Evolutionary conservation across 2,797 vertebrate genomes (phyloP).

Genomic region (Gambelia wislizenii): DNA sequence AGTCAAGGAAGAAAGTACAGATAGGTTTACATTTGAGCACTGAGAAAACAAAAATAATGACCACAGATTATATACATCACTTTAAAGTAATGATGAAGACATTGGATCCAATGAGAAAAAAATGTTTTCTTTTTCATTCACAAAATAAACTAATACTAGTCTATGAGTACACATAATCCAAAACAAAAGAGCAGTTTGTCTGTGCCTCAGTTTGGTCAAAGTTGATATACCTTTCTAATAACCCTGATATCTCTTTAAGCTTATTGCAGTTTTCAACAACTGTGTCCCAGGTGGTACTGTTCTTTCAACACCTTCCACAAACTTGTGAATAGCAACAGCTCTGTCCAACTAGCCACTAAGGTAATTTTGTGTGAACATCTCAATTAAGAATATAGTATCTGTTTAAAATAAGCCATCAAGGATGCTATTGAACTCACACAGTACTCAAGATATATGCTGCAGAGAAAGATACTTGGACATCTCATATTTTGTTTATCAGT

Average conservation of each 20-base stretch:
- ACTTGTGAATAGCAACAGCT: neutral
- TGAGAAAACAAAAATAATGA: no score
- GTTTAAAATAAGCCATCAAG: neutral
- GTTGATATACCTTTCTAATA: neutral
- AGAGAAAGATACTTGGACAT: neutral
- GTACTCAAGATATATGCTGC: neutral
- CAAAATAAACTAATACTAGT: neutral
- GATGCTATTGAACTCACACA: neutral
- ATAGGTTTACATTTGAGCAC: no score
- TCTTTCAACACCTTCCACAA: neutral
- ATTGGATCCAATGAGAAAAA: neutral
- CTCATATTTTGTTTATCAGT: neutral
- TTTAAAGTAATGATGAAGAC: no score
- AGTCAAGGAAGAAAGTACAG: no score
- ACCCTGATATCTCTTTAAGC: neutral
- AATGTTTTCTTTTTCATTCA: neutral
- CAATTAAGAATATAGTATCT: neutral
- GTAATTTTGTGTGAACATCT: neutral
- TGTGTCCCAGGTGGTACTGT: neutral
- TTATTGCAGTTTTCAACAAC: neutral
- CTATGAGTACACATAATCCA: neutral
- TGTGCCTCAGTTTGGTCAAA: neutral
- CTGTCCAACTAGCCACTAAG: neutral
- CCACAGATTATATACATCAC: no score
- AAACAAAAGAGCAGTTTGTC: neutral